A percentile compares a stretch with the other conserved stretches of the same genome.
Evolutionary conservation across 2,797 vertebrate species (phyloP).

Genomic region (Esox masquinongy): DNA sequence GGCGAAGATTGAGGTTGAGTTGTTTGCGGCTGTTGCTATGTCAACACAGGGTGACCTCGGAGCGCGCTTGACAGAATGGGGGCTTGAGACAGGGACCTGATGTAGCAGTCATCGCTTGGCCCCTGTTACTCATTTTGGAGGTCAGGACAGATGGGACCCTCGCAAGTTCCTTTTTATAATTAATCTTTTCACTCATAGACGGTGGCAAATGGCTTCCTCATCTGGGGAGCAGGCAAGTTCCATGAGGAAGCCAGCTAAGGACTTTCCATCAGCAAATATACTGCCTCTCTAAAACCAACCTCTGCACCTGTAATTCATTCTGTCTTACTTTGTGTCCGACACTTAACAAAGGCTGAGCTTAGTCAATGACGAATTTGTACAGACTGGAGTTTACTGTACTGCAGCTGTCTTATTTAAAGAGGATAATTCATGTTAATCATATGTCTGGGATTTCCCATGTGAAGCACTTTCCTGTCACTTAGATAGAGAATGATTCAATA

Average conservation of each 20-base stretch:
- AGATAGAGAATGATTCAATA: neutral
- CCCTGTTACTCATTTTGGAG: constrained; percentile 60
- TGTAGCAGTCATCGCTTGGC: constrained; percentile 45
- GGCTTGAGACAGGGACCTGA: constrained; percentile 42
- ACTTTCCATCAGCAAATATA: neutral
- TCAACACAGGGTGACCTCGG: constrained; percentile 19
- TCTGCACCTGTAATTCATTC: neutral
- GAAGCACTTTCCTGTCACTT: neutral
- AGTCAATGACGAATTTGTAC: neutral
- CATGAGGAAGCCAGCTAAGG: neutral
- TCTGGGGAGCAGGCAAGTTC: neutral
- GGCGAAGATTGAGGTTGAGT: constrained; percentile 17
- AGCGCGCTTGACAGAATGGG: constrained; percentile 51
- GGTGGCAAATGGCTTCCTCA: constrained; percentile 21
- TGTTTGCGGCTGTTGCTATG: neutral
- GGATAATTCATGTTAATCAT: neutral
- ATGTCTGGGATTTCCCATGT: neutral
- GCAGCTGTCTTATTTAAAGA: neutral
- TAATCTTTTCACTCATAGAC: constrained; percentile 48
- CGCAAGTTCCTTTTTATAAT: constrained; percentile 43
- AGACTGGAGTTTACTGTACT: neutral
- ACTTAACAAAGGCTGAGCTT: neutral
- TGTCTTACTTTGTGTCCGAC: neutral
- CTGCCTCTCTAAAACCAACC: neutral
- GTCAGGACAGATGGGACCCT: constrained; percentile 48